Evolutionary conservation across 2,113 vertebrate species (phyloP).

Genomic region (Ptyas mucosa): DNA sequence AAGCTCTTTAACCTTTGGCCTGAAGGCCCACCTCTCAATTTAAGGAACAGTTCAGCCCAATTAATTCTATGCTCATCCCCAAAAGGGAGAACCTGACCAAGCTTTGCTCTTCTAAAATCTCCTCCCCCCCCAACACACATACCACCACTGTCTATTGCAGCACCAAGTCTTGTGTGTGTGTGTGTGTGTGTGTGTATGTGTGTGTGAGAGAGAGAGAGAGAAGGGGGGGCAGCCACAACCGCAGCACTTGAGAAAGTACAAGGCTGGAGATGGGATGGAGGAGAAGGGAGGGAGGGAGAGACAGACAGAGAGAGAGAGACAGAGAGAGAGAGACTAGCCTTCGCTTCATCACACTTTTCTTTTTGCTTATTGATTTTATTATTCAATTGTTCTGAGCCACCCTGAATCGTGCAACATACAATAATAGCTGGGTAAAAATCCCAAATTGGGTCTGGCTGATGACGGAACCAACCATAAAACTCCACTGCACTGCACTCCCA

Average conservation of each 20-base stretch:
- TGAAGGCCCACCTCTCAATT: background rate
- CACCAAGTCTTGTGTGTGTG: background rate
- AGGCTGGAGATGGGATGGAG: background rate
- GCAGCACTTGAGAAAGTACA: background rate
- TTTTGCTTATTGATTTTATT: background rate
- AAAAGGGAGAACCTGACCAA: background rate
- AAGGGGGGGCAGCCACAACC: background rate
- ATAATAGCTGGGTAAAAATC: background rate
- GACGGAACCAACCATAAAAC: background rate
- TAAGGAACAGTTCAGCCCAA: background rate
- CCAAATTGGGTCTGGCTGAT: background rate
- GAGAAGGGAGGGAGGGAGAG: too few species aligned
- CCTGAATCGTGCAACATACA: background rate
- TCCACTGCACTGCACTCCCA: background rate
- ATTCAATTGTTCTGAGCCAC: background rate
- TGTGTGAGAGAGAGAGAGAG: too few species aligned
- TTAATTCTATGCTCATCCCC: background rate
- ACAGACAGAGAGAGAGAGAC: too few species aligned
- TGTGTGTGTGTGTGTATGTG: background rate
- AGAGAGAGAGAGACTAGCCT: background rate
- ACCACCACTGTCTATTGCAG: background rate
- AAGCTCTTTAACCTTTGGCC: background rate
- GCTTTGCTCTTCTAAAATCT: background rate
- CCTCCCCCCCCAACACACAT: rapidly evolving
- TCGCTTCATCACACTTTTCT: background rate